These are phyloP conservation scores for Terrapene triunguis DNA, from an alignment of 2,113 vertebrate genomes.

Conservation along the genomic window DNA sequence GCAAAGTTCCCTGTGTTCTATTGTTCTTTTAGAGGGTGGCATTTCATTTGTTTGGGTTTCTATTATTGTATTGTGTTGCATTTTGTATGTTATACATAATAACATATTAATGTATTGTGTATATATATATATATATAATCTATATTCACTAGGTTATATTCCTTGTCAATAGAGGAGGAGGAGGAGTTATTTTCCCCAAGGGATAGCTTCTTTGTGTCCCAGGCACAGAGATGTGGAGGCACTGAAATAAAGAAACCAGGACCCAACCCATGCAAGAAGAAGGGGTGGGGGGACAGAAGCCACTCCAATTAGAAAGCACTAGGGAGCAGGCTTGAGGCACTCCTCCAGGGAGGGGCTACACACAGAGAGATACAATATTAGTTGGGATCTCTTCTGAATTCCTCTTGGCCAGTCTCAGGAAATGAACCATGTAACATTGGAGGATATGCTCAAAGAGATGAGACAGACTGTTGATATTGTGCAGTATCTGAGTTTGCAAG, in stretches of 20 bases:
- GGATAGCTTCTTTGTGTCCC: background rate
- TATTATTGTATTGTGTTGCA: background rate
- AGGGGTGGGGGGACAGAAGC: background rate
- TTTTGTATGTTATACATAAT: background rate
- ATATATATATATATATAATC: no score
- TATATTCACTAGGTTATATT: background rate
- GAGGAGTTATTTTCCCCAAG: background rate
- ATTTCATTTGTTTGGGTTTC: background rate
- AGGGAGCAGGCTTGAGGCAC: no score
- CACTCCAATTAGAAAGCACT: background rate
- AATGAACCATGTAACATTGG: background rate
- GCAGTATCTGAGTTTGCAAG: background rate
- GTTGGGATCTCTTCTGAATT: background rate
- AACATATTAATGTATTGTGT: no score
- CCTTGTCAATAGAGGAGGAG: background rate
- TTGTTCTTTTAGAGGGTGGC: background rate
- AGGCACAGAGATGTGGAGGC: background rate
- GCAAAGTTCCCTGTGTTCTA: background rate
- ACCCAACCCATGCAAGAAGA: background rate
- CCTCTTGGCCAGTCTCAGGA: background rate
- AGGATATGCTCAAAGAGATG: background rate
- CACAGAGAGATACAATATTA: no score
- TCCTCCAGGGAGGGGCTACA: no score
- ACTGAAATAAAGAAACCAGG: background rate
- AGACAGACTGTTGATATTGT: background rate